Percentiles rank a stretch among this genome's conserved stretches.
These are phyloP conservation scores for Myxocyprinus asiaticus DNA, from an alignment of 2,113 vertebrate species.

Conservation along the genomic window DNA sequence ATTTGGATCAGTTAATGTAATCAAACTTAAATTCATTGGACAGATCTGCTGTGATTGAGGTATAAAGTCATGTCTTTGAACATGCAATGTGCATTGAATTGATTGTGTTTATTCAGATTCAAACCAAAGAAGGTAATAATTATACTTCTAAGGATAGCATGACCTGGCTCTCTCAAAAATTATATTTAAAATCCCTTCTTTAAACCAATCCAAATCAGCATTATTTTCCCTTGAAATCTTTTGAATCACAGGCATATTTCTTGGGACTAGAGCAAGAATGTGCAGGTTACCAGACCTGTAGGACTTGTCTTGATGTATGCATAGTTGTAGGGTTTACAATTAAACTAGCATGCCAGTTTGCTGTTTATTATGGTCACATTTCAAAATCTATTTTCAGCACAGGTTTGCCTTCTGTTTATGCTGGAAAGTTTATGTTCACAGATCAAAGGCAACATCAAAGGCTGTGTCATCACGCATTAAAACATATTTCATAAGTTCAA, in stretches of 20 bases:
- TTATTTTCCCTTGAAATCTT: slow-evolving; percentile 10
- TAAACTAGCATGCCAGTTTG: background rate
- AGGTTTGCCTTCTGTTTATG: background rate
- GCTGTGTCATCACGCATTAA: background rate
- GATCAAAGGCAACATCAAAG: background rate
- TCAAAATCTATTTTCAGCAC: background rate
- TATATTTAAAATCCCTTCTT: slow-evolving; percentile 18
- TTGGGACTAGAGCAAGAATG: background rate
- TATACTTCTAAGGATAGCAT: slow-evolving; percentile 21
- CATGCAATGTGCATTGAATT: background rate
- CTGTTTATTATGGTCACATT: background rate
- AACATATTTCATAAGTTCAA: slow-evolving; percentile 17
- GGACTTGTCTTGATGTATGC: background rate
- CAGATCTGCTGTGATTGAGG: background rate
- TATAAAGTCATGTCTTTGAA: background rate
- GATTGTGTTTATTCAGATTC: slow-evolving; percentile 40
- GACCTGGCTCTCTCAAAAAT: background rate
- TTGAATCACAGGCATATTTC: slow-evolving; percentile 35
- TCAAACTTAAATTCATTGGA: background rate
- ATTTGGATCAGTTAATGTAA: background rate
- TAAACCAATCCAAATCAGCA: slow-evolving; percentile 27
- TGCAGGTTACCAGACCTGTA: background rate
- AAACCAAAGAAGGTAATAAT: slow-evolving; percentile 29
- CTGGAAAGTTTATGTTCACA: background rate
- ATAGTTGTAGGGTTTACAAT: background rate